Conservation (phyloP, 2,888 invertebrate species). For the Dascillus cervinus region DNA sequence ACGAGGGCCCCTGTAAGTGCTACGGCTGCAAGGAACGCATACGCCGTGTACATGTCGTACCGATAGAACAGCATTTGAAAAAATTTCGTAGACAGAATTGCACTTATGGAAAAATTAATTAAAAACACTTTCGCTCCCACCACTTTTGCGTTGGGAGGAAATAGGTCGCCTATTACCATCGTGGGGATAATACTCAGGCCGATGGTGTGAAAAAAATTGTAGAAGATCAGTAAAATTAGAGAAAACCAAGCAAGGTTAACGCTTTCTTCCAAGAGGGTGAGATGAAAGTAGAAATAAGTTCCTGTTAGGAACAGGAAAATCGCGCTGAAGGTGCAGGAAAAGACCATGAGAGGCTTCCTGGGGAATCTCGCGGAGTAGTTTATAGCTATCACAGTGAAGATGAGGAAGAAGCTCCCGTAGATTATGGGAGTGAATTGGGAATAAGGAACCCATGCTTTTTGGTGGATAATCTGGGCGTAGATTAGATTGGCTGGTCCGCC, state of each 20-base stretch:
- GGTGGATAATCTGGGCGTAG: slow-evolving; percentile 22
- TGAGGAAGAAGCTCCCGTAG: slow-evolving; percentile 16
- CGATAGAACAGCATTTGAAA: slow-evolving; percentile 20
- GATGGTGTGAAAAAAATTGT: slow-evolving; percentile 21
- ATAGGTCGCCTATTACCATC: slow-evolving; percentile 14
- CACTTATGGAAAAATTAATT: slow-evolving; percentile 21
- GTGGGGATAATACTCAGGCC: slow-evolving; percentile 16
- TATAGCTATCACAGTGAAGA: slow-evolving; percentile 13
- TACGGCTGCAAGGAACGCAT: slow-evolving; percentile 11
- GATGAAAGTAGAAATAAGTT: slow-evolving; percentile 15
- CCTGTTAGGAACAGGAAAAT: neutral
- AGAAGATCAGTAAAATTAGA: slow-evolving; percentile 18
- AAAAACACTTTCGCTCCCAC: slow-evolving; percentile 16
- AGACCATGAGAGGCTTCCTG: slow-evolving; percentile 16
- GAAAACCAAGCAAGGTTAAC: slow-evolving; percentile 17
- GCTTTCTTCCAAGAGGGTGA: slow-evolving; percentile 12
- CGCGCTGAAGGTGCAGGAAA: slow-evolving; percentile 2
- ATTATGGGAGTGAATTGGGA: slow-evolving; percentile 20
- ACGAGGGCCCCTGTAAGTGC: slow-evolving; percentile 4
- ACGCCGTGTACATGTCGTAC: slow-evolving; percentile 16
- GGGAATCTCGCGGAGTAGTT: slow-evolving; percentile 13
- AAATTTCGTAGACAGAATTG: slow-evolving; percentile 22
- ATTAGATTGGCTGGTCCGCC: slow-evolving; percentile 22
- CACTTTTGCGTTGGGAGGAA: slow-evolving; percentile 15
- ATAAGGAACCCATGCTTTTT: slow-evolving; percentile 11